Conservation (phyloP, 1,140 invertebrate genomes). For the Apis florea region DNA sequence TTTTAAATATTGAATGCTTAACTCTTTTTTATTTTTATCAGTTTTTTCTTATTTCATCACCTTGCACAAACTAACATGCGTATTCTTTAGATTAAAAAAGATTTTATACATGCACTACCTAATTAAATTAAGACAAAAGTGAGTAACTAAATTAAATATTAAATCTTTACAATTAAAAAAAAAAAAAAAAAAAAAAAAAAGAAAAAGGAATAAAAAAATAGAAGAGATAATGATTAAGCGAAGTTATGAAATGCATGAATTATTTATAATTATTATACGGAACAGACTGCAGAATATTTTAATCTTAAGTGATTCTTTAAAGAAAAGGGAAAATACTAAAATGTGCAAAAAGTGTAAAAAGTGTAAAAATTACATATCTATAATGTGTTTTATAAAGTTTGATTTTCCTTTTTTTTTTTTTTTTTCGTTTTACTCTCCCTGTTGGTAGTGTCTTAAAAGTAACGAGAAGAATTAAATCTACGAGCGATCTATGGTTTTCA, state of each 20-base stretch:
- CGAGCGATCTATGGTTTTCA: constrained; percentile 31
- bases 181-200: constrained; percentile 6
- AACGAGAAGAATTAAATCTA: constrained; percentile 42
- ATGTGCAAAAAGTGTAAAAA: constrained; percentile 34
- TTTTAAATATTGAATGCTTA: constrained; percentile 61
- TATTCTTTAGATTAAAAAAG: constrained; percentile 40
- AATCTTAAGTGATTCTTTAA: neutral
- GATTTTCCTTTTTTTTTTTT: constrained; percentile 1
- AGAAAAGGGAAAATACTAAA: constrained; percentile 14
- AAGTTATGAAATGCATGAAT: constrained; percentile 27
- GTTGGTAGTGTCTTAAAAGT: constrained; percentile 39
- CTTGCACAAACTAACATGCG: constrained; percentile 43
- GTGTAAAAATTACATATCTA: constrained; percentile 32
- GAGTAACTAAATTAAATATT: constrained; percentile 48
- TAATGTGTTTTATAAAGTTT: constrained; percentile 19
- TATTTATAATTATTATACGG: neutral
- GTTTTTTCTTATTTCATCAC: neutral
- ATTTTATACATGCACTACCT: constrained; percentile 58
- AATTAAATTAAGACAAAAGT: constrained; percentile 66
- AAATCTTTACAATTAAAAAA: constrained; percentile 15
- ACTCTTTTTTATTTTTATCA: constrained; percentile 22
- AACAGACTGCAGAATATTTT: neutral
- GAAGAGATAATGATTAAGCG: neutral
- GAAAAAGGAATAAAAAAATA: constrained; percentile 45
- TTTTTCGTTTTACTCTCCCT: constrained; percentile 22